Conservation (phyloP, 2,113 vertebrate genomes). For the Lepisosteus oculatus region DNA sequence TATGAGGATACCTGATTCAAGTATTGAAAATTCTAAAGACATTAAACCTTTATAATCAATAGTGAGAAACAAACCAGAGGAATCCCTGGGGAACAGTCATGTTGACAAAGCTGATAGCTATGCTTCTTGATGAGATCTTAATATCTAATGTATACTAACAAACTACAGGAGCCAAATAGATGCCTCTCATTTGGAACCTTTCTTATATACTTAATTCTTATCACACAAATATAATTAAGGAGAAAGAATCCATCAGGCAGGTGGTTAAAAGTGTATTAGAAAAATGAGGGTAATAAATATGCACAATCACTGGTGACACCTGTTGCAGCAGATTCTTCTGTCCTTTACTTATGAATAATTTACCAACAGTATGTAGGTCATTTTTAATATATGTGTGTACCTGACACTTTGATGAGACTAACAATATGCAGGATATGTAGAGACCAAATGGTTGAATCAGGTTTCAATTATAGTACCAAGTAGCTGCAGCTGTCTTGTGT, state of each 20-base stretch:
- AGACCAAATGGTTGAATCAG: not conserved
- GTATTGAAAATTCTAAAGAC: no score
- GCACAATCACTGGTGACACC: not conserved
- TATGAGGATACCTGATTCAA: no score
- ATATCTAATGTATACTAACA: no score
- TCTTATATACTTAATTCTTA: no score
- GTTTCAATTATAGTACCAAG: not conserved
- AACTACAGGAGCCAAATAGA: no score
- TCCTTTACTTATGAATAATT: constrained; percentile 13
- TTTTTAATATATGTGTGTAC: not conserved
- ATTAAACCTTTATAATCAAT: no score
- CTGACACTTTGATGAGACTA: constrained; percentile 9
- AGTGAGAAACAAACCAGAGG: no score
- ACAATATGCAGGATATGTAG: not conserved
- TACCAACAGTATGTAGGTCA: constrained; percentile 1
- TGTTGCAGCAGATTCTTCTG: constrained; percentile 1
- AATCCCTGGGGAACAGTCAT: no score
- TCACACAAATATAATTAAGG: not conserved
- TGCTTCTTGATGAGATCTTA: no score
- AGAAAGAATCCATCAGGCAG: not conserved
- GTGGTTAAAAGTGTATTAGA: not conserved
- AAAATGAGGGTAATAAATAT: not conserved
- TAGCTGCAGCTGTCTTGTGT: not conserved
- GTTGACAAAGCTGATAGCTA: no score
- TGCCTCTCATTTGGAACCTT: no score